Evolutionary conservation across 2,113 vertebrate species (phyloP), one percentile per base, ranked within the genome.

Genomic region (Callospermophilus lateralis): DNA sequence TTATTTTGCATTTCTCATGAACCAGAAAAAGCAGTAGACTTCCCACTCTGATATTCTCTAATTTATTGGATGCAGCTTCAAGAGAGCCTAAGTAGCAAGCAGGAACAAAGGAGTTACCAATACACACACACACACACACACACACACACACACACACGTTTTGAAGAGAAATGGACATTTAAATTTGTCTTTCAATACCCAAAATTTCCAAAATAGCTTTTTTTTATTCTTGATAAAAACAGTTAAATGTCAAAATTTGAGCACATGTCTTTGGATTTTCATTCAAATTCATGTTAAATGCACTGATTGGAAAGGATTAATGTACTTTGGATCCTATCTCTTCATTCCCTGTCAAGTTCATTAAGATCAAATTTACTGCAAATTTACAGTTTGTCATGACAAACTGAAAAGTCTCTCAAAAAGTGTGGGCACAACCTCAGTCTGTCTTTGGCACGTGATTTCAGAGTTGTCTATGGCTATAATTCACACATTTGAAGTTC

Each of bases 261-360:
- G 28, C 37, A 58, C 32, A 15, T 45, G 17, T 88, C 67, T 74
- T 80, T 16, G 20, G 67, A n/a, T 22, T 76, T 90, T 76, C 24
- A 58, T 22, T 90, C 63, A 10, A 93, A 97, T 97, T 97, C 70
- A 70, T 30, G 4, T 68, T 73, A 84, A 85, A 86, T 96, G 24
- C 79, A 55, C 87, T 90, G 84, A 95, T 95, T 93, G 83, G 37
- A 45, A 96, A 92, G 20, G 83, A 90, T 61, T 95, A 84, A 89
- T 96, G 88, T 91, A 20, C 34, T 80, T 94, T 92, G 67, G 32
- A 80, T 61, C 20, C 72, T 26, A 45, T 34, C 68, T 11, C 72
- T 5, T 97, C 73, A 76, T 81, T 95, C 72, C 30, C 28, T 17
- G 22, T 87, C 32, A 32, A 85, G 72, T 94, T 95, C 6, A 61